Percentiles rank a stretch among this genome's conserved stretches.
phyloP scores from a whole-genome alignment of 2,113 vertebrate species.

The Trichechus manatus region DNA sequence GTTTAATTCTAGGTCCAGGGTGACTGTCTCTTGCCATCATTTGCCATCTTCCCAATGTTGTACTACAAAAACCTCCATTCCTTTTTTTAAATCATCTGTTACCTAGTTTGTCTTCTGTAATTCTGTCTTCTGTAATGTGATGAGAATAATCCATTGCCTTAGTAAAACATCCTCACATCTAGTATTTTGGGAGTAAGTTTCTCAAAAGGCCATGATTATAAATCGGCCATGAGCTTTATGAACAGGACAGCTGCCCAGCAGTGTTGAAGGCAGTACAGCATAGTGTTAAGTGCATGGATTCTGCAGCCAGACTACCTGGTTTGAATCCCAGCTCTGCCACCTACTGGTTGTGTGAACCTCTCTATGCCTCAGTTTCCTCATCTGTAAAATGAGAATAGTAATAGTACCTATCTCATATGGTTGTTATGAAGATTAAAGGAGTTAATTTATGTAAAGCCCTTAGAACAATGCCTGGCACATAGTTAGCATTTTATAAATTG shows the following conservation, averaged over 20 bases:
- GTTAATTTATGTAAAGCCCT: slow-evolving; percentile 29
- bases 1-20: not conserved
- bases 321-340: not conserved
- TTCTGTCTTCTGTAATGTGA: not conserved
- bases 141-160: not conserved
- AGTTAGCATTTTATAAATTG: not conserved
- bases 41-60: not conserved
- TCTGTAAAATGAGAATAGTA: not conserved
- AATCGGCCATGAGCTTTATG: not conserved
- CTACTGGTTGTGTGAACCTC: not conserved
- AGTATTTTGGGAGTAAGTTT: slow-evolving; percentile 45
- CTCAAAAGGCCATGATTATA: not conserved
- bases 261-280: not conserved
- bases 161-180: not conserved
- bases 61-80: not conserved
- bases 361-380: not conserved
- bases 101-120: slow-evolving; percentile 27
- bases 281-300: not conserved
- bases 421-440: slow-evolving; percentile 13
- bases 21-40: not conserved
- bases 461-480: not conserved
- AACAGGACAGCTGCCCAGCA: not conserved
- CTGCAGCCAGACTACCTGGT: not conserved
- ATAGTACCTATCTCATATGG: not conserved
- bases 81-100: slow-evolving; percentile 4